Percentiles rank a stretch among this genome's conserved stretches.
phyloP scores from a whole-genome alignment of 2,797 vertebrate species.

The Eurystomus glaucurus region DNA sequence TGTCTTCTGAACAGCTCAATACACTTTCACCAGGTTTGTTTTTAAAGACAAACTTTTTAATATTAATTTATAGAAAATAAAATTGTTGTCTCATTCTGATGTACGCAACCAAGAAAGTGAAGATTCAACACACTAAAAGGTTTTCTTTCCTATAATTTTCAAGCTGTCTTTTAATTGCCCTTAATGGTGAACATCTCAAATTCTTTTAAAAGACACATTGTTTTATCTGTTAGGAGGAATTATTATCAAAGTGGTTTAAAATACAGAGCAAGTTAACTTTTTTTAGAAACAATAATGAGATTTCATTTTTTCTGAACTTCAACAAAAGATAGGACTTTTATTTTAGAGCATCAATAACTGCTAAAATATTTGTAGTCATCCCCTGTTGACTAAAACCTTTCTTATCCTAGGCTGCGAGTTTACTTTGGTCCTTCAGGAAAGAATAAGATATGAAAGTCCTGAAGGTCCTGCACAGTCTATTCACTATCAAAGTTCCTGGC shows the following conservation, averaged over 20 bases:
- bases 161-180: not conserved
- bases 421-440: not conserved
- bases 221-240: constrained; percentile 6
- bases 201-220: not conserved
- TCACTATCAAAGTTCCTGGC: too few relatives aligned
- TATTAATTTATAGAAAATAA: not conserved
- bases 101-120: not conserved
- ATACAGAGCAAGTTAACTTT: not conserved
- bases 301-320: constrained; percentile 5
- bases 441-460: not conserved
- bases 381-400: not conserved
- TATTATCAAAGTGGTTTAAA: constrained; percentile 6
- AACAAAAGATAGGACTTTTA: not conserved
- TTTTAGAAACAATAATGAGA: not conserved
- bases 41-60: not conserved
- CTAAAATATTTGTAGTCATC: not conserved
- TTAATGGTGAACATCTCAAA: not conserved
- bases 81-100: not conserved
- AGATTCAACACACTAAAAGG: not conserved
- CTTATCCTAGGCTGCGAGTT: not conserved
- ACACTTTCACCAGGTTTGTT: not conserved
- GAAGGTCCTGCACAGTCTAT: not conserved
- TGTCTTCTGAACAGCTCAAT: not conserved
- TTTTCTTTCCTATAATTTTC: not conserved
- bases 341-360: not conserved